These are phyloP conservation scores for Pammene fasciana DNA, from an alignment of 2,888 invertebrate species.

Conservation along the genomic window DNA sequence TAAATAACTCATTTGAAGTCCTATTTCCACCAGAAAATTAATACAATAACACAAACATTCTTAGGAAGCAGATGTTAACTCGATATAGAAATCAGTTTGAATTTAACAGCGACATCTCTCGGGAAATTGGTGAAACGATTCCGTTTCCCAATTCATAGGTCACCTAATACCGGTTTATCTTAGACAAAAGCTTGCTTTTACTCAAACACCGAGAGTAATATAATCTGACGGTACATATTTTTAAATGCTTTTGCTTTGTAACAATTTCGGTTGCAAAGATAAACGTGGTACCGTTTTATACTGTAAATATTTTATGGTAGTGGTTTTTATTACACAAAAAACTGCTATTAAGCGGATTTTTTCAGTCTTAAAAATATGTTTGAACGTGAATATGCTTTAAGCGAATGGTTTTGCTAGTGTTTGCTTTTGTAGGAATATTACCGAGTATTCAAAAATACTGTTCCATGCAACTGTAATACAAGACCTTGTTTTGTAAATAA, in stretches of 20 bases:
- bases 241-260: slow-evolving; percentile 10
- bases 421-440: too few relatives aligned
- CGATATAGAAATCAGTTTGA: neutral
- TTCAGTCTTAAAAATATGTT: too few relatives aligned
- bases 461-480: too few relatives aligned
- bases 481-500: too few relatives aligned
- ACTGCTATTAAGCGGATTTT: too few relatives aligned
- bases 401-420: too few relatives aligned
- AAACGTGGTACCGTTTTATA: neutral
- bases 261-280: neutral
- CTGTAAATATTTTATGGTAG: neutral
- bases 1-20: too few relatives aligned
- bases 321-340: neutral
- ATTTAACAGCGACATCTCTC: neutral
- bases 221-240: slow-evolving; percentile 2
- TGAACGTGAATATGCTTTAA: too few relatives aligned
- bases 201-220: neutral
- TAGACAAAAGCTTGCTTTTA: neutral
- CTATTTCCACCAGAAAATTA: too few relatives aligned
- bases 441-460: too few relatives aligned
- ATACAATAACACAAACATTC: too few relatives aligned
- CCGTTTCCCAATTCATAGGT: neutral
- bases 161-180: neutral
- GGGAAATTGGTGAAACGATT: neutral
- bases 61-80: too few relatives aligned